Percentiles rank a stretch among this genome's conserved stretches.
These are phyloP conservation scores for Polyodon spathula DNA, from an alignment of 2,113 vertebrate genomes.

Conservation along the genomic window DNA sequence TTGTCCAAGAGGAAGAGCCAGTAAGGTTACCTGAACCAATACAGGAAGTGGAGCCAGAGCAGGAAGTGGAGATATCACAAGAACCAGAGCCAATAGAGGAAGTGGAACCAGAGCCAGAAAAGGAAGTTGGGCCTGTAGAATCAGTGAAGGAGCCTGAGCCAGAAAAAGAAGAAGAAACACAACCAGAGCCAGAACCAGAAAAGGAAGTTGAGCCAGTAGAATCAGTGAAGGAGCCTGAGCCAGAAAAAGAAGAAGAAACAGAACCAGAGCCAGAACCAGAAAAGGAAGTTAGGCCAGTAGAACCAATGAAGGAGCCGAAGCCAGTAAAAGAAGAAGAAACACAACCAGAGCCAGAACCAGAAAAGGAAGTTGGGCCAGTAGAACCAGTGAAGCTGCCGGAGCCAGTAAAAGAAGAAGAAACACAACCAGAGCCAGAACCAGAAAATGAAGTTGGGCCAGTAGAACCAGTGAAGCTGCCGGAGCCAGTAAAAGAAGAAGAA, in stretches of 20 bases:
- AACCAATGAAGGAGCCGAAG: slow-evolving; percentile 12
- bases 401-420: slow-evolving; percentile 42
- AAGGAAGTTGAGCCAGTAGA: too few relatives aligned
- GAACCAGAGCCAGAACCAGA: too few relatives aligned
- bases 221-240: too few relatives aligned
- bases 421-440: slow-evolving; percentile 28
- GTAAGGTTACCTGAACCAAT: neutral
- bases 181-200: too few relatives aligned
- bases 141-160: too few relatives aligned
- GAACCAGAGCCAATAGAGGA: slow-evolving; percentile 11
- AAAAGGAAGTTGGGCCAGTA: neutral
- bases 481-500: slow-evolving; percentile 41
- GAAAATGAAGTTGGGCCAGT: neutral
- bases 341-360: slow-evolving; percentile 23
- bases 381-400: slow-evolving; percentile 12
- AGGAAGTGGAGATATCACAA: neutral
- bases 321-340: slow-evolving; percentile 46
- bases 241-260: too few relatives aligned
- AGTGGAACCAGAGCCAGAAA: slow-evolving; percentile 18
- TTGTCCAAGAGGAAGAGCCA: slow-evolving; percentile 21
- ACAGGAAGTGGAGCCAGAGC: neutral
- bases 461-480: slow-evolving; percentile 11
- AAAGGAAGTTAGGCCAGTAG: neutral
- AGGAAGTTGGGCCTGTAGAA: too few relatives aligned
- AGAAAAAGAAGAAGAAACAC: too few relatives aligned